phyloP scores from a whole-genome alignment of 2,888 invertebrate genomes.

The Tortricodes alternella region DNA sequence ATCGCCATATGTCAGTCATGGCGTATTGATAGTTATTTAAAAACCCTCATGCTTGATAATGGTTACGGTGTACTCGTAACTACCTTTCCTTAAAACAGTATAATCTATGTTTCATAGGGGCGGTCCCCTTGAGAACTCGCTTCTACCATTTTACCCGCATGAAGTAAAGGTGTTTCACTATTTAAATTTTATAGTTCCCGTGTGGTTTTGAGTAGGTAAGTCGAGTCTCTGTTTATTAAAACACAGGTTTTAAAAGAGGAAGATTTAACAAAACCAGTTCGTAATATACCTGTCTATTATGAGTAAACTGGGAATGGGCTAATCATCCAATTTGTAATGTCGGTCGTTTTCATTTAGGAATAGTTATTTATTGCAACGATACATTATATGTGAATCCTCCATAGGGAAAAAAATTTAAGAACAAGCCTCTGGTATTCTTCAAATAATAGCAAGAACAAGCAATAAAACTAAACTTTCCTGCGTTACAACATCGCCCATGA shows the following conservation, averaged over 20 bases:
- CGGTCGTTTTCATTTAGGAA: too few relatives aligned
- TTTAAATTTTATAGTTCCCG: constrained; percentile 17
- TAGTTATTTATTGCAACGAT: too few relatives aligned
- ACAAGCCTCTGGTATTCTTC: too few relatives aligned
- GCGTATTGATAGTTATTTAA: constrained; percentile 50
- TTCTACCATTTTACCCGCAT: constrained; percentile 49
- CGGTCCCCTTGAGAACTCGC: constrained; percentile 39
- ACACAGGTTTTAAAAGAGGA: not conserved
- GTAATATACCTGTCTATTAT: too few relatives aligned
- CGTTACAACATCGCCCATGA: too few relatives aligned
- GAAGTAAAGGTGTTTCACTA: constrained; percentile 40
- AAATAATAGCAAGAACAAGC: too few relatives aligned
- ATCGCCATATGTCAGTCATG: constrained; percentile 40
- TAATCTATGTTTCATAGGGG: constrained; percentile 60
- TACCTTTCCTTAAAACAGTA: constrained; percentile 55
- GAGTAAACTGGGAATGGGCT: too few relatives aligned
- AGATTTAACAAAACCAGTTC: too few relatives aligned
- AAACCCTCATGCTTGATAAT: constrained; percentile 55
- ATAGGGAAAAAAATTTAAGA: too few relatives aligned
- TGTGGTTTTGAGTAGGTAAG: constrained; percentile 6
- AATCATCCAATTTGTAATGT: too few relatives aligned
- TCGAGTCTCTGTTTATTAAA: not conserved
- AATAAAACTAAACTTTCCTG: too few relatives aligned
- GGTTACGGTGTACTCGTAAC: constrained; percentile 27
- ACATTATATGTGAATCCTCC: too few relatives aligned